Evolutionary conservation across 2,888 invertebrate genomes (phyloP), one percentile per base, ranked within the genome.

Genomic region (Aproaerema taeniolella): DNA sequence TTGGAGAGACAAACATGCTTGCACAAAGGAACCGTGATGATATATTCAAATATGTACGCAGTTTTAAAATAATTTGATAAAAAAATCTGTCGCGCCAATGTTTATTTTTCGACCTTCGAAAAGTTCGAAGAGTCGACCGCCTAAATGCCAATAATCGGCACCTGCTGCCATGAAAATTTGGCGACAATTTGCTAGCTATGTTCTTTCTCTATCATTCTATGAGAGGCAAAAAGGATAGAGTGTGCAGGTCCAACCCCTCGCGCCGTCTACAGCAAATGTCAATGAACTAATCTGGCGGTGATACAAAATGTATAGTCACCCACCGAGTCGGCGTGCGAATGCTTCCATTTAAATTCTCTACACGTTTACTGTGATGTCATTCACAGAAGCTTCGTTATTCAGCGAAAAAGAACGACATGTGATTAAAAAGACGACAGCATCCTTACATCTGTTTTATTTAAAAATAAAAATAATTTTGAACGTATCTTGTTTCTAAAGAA

Each of bases 91-190:
- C 53, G 43, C 50, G 49, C 44, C 24, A 49, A 57, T 57, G 64
- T 55, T 59, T 71, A 68, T 69, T 81, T 82, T 78, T 80, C 69
- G 76, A 83, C 85, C 82, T 85, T 85, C 76, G 76, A 78, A 37
- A 76, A 80, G 76, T 81, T 79, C 70, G 76, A 73, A 69, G 69
- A 60, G 67, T 53, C 64, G 62, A 63, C 68, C 64, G 69, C 62
- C 67, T 67, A 64, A 73, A 72, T 58, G 63, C 61, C 69, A 76
- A 79, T 83, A 66, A 75, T 72, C 58, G 56, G 59, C 85, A 85
- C 82, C 85, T 83, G 85, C 72, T 74, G 66, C 81, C 67, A 67
- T 54, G 70, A 72, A 62, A 75, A 69, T 62, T 49, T 48, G 46
- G 67, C 70, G 79, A 77, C 68, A 79, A 78, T 82, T 73, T 61